These are phyloP conservation scores for Helarctos malayanus DNA, from an alignment of 2,797 vertebrate species.

Conservation along the genomic window DNA sequence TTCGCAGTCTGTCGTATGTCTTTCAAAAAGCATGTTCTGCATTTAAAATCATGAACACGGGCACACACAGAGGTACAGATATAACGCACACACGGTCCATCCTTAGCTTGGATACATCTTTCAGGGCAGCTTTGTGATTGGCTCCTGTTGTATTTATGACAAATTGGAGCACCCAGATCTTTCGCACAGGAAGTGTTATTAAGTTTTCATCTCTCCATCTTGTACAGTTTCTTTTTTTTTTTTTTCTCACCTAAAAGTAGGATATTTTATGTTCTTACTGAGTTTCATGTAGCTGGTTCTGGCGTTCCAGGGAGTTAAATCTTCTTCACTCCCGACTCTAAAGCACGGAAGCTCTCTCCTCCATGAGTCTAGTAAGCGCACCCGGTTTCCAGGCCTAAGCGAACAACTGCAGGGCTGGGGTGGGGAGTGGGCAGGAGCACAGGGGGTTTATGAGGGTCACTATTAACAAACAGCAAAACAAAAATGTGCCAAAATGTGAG, in stretches of 20 bases:
- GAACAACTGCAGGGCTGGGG: background rate
- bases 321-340: slow-evolving; percentile 17
- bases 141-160: slow-evolving; percentile 84
- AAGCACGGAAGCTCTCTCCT: slow-evolving; percentile 9
- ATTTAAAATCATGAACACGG: slow-evolving; percentile 71
- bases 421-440: too few relatives aligned
- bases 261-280: slow-evolving; percentile 73
- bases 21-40: slow-evolving; percentile 64
- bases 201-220: slow-evolving; percentile 81
- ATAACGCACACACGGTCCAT: background rate
- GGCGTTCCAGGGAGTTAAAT: slow-evolving; percentile 50
- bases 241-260: slow-evolving; percentile 77
- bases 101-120: slow-evolving; percentile 70
- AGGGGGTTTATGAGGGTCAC: background rate
- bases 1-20: slow-evolving; percentile 43
- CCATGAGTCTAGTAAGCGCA: background rate
- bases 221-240: slow-evolving; percentile 67
- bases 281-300: slow-evolving; percentile 61
- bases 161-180: slow-evolving; percentile 75
- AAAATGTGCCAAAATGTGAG: background rate
- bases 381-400: background rate
- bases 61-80: background rate
- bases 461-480: background rate
- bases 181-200: slow-evolving; percentile 82
- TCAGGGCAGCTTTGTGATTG: slow-evolving; percentile 63